A percentile compares a stretch with the other conserved stretches of the same genome.
Conservation (phyloP, 2,888 invertebrate genomes). For the Dryomyza anilis region DNA sequence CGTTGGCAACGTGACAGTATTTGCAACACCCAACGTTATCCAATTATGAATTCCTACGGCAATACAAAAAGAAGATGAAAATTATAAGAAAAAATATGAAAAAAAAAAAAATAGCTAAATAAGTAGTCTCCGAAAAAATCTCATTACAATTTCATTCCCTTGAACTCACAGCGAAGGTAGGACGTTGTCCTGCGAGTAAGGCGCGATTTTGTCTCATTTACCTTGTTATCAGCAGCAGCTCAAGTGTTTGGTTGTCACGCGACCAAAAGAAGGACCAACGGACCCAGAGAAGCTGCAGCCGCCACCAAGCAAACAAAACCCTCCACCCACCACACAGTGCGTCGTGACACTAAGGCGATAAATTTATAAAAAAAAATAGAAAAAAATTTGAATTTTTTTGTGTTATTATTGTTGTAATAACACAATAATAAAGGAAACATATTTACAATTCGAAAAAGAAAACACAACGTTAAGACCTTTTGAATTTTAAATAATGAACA, state of each 20-base stretch:
- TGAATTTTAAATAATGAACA: conserved; percentile 25
- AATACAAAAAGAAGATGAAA: background rate
- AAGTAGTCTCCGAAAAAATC: conserved; percentile 32
- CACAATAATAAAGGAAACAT: conserved; percentile 24
- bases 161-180: conserved; percentile 10
- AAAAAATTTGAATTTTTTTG: conserved; percentile 9
- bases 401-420: conserved; percentile 25
- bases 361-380: conserved; percentile 16
- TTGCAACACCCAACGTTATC: conserved; percentile 25
- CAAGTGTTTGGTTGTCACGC: conserved; percentile 24
- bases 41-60: conserved; percentile 31
- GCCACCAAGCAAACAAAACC: too few relatives aligned
- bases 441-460: background rate
- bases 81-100: conserved; percentile 25
- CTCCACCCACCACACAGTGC: background rate
- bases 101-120: conserved; percentile 22
- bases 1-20: background rate
- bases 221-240: conserved; percentile 25
- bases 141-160: conserved; percentile 34
- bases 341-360: conserved; percentile 26
- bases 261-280: conserved; percentile 4
- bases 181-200: background rate
- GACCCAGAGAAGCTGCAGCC: too few relatives aligned
- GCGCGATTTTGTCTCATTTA: conserved; percentile 1
- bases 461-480: background rate